A percentile compares a stretch with the other conserved stretches of the same genome.
phyloP scores from a whole-genome alignment of 2,888 invertebrate genomes.

The Polydrusus pterygomalis region DNA sequence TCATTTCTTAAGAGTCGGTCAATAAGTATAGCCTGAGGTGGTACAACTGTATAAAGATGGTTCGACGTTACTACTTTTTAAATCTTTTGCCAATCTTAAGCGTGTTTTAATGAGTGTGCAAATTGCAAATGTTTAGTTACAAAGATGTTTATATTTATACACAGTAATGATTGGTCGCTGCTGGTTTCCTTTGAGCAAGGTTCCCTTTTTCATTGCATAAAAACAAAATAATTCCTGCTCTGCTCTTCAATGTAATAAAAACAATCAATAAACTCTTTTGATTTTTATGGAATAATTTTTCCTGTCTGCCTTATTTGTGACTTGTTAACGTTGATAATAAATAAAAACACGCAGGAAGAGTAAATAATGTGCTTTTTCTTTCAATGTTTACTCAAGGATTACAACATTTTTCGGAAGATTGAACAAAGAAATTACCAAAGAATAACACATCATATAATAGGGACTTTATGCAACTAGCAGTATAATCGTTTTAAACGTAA shows the following conservation, averaged over 20 bases:
- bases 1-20: constrained; percentile 27
- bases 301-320: background rate
- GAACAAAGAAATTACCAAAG: constrained; percentile 20
- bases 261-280: too few relatives aligned
- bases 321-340: background rate
- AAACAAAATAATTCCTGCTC: too few relatives aligned
- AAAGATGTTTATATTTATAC: background rate
- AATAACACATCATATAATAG: background rate
- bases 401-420: constrained; percentile 27
- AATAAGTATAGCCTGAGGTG: constrained; percentile 9
- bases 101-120: constrained; percentile 4
- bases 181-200: too few relatives aligned
- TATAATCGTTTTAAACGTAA: too few relatives aligned
- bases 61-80: constrained; percentile 20
- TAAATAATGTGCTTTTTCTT: constrained; percentile 4
- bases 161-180: too few relatives aligned
- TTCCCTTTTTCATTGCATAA: too few relatives aligned
- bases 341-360: background rate
- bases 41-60: constrained; percentile 26
- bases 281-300: too few relatives aligned
- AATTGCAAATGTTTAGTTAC: constrained; percentile 5
- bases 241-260: too few relatives aligned
- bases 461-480: too few relatives aligned
- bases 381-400: constrained; percentile 32
- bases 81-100: constrained; percentile 7